Percentiles rank a stretch among this genome's conserved stretches.
Conservation (phyloP, 2,888 invertebrate species). For the Bugulina stolonifera region DNA sequence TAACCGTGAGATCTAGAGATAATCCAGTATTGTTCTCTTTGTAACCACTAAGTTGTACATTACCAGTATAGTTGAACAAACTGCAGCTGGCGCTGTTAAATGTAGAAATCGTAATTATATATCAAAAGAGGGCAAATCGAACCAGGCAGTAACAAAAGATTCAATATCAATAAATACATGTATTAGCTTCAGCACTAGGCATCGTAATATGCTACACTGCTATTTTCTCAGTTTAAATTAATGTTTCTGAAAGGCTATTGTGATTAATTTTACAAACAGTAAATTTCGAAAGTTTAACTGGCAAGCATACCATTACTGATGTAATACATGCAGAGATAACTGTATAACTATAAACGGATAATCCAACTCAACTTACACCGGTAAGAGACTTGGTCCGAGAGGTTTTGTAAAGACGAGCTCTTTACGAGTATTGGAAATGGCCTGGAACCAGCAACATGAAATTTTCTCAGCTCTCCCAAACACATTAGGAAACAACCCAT, state of each 20-base stretch:
- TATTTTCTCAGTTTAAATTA: too few species aligned
- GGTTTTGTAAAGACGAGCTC: conserved; percentile 6
- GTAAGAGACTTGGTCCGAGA: neutral
- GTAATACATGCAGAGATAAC: too few species aligned
- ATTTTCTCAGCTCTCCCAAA: conserved; percentile 78
- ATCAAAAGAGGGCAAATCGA: too few species aligned
- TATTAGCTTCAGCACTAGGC: too few species aligned
- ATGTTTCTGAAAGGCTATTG: too few species aligned
- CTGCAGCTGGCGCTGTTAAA: conserved; percentile 48
- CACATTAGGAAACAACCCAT: conserved; percentile 59
- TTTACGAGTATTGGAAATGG: neutral
- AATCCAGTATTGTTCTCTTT: conserved; percentile 71
- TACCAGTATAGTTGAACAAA: conserved; percentile 69
- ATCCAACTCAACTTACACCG: neutral
- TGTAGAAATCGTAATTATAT: too few species aligned
- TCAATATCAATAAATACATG: too few species aligned
- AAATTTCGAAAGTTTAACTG: too few species aligned
- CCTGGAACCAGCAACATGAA: conserved; percentile 55
- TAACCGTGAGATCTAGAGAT: conserved; percentile 67
- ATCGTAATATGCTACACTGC: too few species aligned
- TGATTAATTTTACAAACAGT: too few species aligned
- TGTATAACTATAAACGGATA: neutral
- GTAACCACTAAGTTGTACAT: conserved; percentile 77
- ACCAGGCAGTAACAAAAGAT: too few species aligned
- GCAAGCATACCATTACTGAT: too few species aligned